Evolutionary conservation across 2,888 invertebrate species (phyloP).

Genomic region (Antheraea yamamai): DNA sequence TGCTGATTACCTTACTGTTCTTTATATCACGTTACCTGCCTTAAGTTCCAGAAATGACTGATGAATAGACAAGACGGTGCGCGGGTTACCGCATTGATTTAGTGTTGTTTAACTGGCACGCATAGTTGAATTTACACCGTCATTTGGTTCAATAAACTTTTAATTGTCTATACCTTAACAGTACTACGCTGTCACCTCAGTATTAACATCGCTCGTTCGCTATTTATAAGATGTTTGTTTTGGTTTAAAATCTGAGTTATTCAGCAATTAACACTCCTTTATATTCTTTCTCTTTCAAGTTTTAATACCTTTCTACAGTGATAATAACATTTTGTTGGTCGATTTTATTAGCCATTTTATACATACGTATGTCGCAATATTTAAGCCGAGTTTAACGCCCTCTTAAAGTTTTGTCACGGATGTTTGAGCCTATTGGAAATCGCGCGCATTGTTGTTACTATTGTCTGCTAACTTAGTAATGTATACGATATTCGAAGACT

Average conservation of each 20-base stretch:
- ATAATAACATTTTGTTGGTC: neutral
- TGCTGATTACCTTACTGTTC: conserved; percentile 7
- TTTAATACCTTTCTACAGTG: neutral
- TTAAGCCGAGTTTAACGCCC: conserved; percentile 52
- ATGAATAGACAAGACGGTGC: conserved; percentile 43
- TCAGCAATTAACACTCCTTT: neutral
- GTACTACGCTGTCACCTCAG: neutral
- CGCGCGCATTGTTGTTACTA: conserved; percentile 45
- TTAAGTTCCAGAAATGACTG: conserved; percentile 45
- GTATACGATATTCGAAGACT: conserved; percentile 9
- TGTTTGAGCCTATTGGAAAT: conserved; percentile 48
- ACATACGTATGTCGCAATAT: conserved; percentile 4
- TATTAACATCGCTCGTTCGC: neutral
- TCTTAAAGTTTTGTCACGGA: conserved; percentile 45
- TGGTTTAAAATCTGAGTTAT: neutral
- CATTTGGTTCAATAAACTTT: conserved; percentile 20
- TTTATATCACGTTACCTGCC: neutral
- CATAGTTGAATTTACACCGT: conserved; percentile 42
- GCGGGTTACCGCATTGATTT: conserved; percentile 54
- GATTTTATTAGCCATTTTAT: neutral
- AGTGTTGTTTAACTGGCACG: conserved; percentile 54
- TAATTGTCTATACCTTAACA: neutral
- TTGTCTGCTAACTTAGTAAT: conserved; percentile 35
- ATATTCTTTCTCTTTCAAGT: neutral
- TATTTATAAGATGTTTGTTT: too few relatives aligned